phyloP scores from a whole-genome alignment of 2,888 invertebrate species.

The Epinotia demarniana region DNA sequence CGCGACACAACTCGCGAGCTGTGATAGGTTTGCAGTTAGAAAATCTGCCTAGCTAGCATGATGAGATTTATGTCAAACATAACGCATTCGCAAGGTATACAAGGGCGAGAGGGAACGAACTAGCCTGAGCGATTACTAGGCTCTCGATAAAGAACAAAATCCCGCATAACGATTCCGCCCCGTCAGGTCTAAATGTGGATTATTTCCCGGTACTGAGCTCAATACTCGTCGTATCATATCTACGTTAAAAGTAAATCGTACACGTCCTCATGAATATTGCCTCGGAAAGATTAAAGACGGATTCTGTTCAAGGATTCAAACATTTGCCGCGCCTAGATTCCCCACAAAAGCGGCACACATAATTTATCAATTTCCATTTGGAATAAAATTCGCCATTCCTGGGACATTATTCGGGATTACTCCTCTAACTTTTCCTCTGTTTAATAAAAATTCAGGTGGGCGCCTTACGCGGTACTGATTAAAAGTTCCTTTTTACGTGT shows the following conservation, averaged over 20 bases:
- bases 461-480: constrained; percentile 46
- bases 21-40: too few relatives aligned
- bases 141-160: too few relatives aligned
- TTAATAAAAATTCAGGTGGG: constrained; percentile 47
- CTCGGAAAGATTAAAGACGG: constrained; percentile 26
- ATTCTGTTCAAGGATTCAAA: constrained; percentile 34
- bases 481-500: constrained; percentile 46
- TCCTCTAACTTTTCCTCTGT: constrained; percentile 43
- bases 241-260: neutral
- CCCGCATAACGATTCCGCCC: too few relatives aligned
- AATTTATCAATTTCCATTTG: constrained; percentile 45
- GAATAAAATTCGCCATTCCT: constrained; percentile 38
- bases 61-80: too few relatives aligned
- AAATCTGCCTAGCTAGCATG: too few relatives aligned
- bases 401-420: constrained; percentile 44
- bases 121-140: too few relatives aligned
- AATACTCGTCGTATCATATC: neutral
- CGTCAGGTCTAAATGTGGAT: too few relatives aligned
- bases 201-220: neutral
- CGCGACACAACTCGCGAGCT: too few relatives aligned
- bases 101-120: too few relatives aligned
- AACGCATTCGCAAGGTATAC: too few relatives aligned
- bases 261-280: constrained; percentile 34
- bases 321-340: constrained; percentile 36
- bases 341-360: constrained; percentile 40